These are phyloP conservation scores for Psittacus erithacus DNA, from an alignment of 2,113 vertebrate genomes.

Conservation along the genomic window DNA sequence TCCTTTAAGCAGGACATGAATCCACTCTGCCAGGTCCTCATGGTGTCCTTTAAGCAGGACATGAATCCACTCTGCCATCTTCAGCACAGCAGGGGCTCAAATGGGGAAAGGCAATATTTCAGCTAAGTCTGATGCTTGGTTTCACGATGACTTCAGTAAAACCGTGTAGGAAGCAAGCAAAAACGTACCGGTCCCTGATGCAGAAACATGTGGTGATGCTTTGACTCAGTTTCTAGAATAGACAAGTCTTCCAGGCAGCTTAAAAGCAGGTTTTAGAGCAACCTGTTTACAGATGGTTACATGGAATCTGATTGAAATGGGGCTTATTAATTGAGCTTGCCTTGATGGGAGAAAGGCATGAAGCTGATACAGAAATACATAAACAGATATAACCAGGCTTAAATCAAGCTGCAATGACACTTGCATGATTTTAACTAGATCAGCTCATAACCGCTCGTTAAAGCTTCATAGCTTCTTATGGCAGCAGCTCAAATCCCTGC, in stretches of 20 bases:
- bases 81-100: neutral
- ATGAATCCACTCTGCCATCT: too few species aligned
- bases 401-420: neutral
- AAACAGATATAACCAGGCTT: neutral
- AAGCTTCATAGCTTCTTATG: neutral
- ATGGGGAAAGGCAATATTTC: neutral
- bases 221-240: neutral
- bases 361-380: neutral
- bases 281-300: neutral
- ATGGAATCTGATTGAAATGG: neutral
- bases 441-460: neutral
- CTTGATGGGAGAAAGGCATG: neutral
- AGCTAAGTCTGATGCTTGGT: neutral
- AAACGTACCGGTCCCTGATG: neutral
- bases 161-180: neutral
- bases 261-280: neutral
- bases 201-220: rapidly evolving
- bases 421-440: neutral
- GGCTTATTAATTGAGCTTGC: neutral
- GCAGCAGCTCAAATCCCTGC: neutral
- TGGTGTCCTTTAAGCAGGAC: too few species aligned
- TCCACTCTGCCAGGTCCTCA: too few species aligned
- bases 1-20: too few species aligned
- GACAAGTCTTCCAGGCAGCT: neutral
- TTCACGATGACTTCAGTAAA: neutral